These are phyloP conservation scores for Synchiropus splendidus DNA, from an alignment of 2,113 vertebrate genomes.

Conservation along the genomic window DNA sequence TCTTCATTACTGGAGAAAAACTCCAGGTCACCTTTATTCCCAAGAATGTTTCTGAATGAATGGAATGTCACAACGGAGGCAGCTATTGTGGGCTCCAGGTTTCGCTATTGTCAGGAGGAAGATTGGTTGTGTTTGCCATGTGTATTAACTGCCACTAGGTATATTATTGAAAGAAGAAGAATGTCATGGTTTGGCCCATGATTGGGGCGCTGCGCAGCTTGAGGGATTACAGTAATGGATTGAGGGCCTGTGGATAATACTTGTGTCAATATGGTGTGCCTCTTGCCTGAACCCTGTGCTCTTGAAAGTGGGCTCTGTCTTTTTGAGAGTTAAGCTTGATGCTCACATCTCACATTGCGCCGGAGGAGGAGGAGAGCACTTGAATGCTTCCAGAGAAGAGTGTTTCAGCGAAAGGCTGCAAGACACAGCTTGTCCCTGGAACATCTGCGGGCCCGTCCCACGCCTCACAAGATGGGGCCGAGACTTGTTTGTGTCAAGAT, in stretches of 20 bases:
- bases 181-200: constrained; percentile 45
- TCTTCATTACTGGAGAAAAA: constrained; percentile 7
- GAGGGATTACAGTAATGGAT: constrained; percentile 69
- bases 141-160: constrained; percentile 40
- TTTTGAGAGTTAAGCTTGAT: constrained; percentile 60
- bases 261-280: constrained; percentile 62
- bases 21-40: not conserved
- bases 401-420: constrained; percentile 84
- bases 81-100: constrained; percentile 26
- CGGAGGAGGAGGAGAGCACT: constrained; percentile 64
- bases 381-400: constrained; percentile 78
- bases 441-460: constrained; percentile 92
- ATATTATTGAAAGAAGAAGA: constrained; percentile 38
- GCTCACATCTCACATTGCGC: constrained; percentile 70
- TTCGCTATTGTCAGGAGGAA: constrained; percentile 32
- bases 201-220: constrained; percentile 31
- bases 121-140: constrained; percentile 45
- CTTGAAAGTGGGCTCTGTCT: constrained; percentile 49
- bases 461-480: constrained; percentile 83
- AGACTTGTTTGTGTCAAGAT: constrained; percentile 89
- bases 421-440: constrained; percentile 85
- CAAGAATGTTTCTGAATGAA: constrained; percentile 29
- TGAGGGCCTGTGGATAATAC: constrained; percentile 60
- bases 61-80: constrained; percentile 29
- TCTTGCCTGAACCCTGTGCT: constrained; percentile 64